Conservation (phyloP, 2,888 invertebrate genomes). For the Atherix ibis region DNA sequence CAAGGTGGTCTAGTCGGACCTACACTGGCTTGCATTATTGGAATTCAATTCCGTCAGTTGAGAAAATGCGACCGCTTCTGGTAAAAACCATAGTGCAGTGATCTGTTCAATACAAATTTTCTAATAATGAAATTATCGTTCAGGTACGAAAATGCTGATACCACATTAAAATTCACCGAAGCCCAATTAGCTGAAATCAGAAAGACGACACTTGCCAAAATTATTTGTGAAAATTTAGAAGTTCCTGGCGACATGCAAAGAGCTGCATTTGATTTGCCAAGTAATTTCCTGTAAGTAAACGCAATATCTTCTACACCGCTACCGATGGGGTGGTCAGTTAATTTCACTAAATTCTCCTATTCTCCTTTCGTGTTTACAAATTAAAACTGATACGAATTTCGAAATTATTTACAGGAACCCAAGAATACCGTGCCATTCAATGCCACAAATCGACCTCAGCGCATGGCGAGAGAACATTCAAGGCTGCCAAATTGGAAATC, state of each 20-base stretch:
- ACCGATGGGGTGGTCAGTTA: too few relatives aligned
- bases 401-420: conserved; percentile 50
- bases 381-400: conserved; percentile 2
- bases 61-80: conserved; percentile 91
- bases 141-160: conserved; percentile 75
- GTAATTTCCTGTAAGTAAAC: conserved; percentile 59
- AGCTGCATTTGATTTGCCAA: conserved; percentile 78
- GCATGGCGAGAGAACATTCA: conserved; percentile 72
- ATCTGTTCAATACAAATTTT: conserved; percentile 1
- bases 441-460: conserved; percentile 64
- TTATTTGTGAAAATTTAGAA: conserved; percentile 84
- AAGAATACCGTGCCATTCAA: conserved; percentile 63
- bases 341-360: not conserved
- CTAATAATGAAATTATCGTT: conserved; percentile 6
- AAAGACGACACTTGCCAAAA: conserved; percentile 68
- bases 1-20: conserved; percentile 89
- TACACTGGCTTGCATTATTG: conserved; percentile 87
- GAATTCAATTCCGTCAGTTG: conserved; percentile 78
- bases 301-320: not conserved
- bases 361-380: too few relatives aligned
- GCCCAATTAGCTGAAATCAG: conserved; percentile 77
- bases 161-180: conserved; percentile 64
- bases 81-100: conserved; percentile 34
- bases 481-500: conserved; percentile 68
- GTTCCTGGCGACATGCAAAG: conserved; percentile 71